Evolutionary conservation across 2,797 vertebrate genomes (phyloP).

Genomic region (Nasua narica): DNA sequence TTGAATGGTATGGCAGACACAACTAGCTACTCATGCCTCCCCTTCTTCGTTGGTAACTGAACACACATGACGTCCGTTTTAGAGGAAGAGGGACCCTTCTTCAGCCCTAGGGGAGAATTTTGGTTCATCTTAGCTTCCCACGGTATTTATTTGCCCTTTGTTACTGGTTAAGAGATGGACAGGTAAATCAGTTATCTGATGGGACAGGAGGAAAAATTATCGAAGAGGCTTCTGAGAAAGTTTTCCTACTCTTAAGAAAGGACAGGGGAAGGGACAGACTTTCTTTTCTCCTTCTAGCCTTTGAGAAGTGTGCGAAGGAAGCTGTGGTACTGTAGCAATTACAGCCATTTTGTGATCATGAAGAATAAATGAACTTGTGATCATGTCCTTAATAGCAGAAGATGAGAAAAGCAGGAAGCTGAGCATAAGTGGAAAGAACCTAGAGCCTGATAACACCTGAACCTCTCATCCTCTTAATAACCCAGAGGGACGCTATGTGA

Average conservation of each 20-base stretch:
- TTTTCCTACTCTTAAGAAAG: not conserved
- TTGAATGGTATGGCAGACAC: not conserved
- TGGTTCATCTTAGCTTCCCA: not conserved
- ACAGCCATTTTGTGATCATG: not conserved
- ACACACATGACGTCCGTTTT: not conserved
- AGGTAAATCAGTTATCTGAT: not conserved
- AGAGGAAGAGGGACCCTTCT: not conserved
- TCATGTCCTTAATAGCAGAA: not conserved
- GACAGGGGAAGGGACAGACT: not conserved
- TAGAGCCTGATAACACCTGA: not conserved
- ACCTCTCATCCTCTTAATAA: not conserved
- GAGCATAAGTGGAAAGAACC: not conserved
- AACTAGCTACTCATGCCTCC: not conserved
- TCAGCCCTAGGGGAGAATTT: not conserved
- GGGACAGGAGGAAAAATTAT: not conserved
- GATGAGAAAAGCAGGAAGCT: not conserved
- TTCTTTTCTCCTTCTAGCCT: not conserved
- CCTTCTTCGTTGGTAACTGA: constrained; percentile 8
- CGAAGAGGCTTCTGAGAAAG: not conserved
- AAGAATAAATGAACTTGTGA: not conserved
- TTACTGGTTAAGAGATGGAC: not conserved
- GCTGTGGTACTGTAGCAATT: not conserved
- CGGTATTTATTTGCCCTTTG: not conserved
- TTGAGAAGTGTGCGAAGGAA: not conserved
- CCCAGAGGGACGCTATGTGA: not conserved